Percentiles rank a stretch among this genome's conserved stretches.
These are phyloP conservation scores for Frankliniella fusca DNA, from an alignment of 2,888 invertebrate species.

Conservation along the genomic window DNA sequence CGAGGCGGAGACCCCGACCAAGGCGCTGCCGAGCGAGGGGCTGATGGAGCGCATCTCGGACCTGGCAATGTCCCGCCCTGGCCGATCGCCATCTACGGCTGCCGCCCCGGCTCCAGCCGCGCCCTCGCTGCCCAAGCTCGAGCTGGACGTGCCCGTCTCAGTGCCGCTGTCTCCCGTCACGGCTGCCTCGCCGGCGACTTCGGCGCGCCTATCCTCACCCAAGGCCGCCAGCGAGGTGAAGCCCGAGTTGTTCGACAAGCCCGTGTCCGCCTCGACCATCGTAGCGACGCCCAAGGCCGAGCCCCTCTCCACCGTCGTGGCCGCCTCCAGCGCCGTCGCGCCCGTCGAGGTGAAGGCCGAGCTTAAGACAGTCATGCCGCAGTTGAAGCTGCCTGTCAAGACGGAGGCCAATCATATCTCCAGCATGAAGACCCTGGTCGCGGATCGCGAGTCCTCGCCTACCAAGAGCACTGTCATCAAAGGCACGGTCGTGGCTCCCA, in stretches of 20 bases:
- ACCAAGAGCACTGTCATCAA: slow-evolving; percentile 12
- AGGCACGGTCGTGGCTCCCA: neutral
- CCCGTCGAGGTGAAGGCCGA: neutral
- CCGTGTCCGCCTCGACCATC: neutral
- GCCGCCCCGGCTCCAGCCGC: neutral
- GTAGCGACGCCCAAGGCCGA: neutral
- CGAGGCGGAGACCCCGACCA: neutral
- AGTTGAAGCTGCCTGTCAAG: neutral
- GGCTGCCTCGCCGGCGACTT: neutral
- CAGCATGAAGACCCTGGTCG: neutral
- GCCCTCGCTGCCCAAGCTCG: neutral
- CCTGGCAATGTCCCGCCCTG: neutral
- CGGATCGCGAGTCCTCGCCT: neutral
- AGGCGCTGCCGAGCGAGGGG: slow-evolving; percentile 1
- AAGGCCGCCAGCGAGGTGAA: slow-evolving; percentile 21
- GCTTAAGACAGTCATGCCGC: neutral
- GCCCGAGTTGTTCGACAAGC: slow-evolving; percentile 11
- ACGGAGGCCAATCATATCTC: neutral
- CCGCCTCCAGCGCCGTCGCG: neutral
- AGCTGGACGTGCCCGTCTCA: neutral
- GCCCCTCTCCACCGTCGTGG: neutral
- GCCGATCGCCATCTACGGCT: neutral
- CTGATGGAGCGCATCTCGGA: slow-evolving; percentile 15
- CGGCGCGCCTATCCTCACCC: slow-evolving; percentile 4
- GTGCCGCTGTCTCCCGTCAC: neutral